Percentiles rank a stretch among this genome's conserved stretches.
Evolutionary conservation across 92 coral and sea anemone genomes (phyloP).

Genomic region (Anthopleura xanthogrammica): DNA sequence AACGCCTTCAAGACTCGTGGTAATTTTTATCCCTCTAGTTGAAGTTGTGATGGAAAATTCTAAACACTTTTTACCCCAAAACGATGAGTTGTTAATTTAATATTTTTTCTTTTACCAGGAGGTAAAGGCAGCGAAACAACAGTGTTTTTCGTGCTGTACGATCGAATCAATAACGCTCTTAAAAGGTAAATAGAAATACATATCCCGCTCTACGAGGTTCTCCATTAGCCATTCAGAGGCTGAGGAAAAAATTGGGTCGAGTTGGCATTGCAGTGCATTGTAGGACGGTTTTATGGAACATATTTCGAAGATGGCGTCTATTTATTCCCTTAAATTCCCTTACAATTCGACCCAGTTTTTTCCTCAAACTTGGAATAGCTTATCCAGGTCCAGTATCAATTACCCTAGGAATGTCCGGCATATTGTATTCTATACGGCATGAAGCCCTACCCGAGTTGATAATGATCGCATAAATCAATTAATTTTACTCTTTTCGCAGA

Average conservation of each 20-base stretch:
- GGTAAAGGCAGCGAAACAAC: constrained; percentile 12
- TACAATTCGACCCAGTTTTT: no score
- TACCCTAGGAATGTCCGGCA: no score
- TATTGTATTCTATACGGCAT: no score
- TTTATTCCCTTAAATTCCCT: no score
- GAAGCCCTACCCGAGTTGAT: background rate
- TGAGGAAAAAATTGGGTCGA: no score
- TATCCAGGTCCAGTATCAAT: no score
- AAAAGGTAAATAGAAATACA: constrained; percentile 8
- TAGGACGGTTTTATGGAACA: no score
- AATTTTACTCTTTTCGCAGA: constrained; percentile 18
- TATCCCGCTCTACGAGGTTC: no score
- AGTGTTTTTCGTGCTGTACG: constrained; percentile 19
- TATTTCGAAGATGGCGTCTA: no score
- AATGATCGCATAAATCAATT: background rate
- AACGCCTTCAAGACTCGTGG: constrained; percentile 43
- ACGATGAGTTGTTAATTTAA: background rate
- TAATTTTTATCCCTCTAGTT: background rate
- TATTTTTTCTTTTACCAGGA: background rate
- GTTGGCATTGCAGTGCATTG: no score
- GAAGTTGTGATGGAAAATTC: background rate
- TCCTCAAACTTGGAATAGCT: no score
- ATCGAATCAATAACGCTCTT: constrained; percentile 21
- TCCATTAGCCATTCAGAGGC: no score
- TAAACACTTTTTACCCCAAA: background rate